These are phyloP conservation scores for Heliconius hermathena DNA, from an alignment of 1,140 invertebrate genomes.

Conservation along the genomic window DNA sequence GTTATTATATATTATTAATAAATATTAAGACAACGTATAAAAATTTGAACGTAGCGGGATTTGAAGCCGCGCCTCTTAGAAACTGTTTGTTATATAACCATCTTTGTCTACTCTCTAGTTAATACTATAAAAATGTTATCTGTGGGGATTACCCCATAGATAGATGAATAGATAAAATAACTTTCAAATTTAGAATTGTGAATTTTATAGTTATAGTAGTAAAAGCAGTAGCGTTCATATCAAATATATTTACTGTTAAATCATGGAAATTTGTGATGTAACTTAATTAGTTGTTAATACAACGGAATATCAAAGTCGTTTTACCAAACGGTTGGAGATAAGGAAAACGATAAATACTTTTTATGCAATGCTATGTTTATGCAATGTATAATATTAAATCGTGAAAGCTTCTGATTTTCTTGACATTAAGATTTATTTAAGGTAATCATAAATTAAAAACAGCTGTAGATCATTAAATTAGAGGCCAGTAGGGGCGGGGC, in stretches of 20 bases:
- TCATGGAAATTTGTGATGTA: slow-evolving; percentile 2
- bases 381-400: slow-evolving; percentile 11
- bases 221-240: not conserved
- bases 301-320: not conserved
- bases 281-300: slow-evolving; percentile 8
- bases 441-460: slow-evolving; percentile 9
- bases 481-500: too few species aligned
- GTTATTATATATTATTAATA: too few species aligned
- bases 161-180: not conserved
- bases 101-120: too few species aligned
- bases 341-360: slow-evolving; percentile 7
- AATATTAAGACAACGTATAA: too few species aligned
- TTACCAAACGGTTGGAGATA: not conserved
- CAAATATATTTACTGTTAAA: not conserved
- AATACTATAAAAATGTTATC: too few species aligned
- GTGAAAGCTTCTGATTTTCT: slow-evolving; percentile 3
- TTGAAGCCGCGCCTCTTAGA: too few species aligned
- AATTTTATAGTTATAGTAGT: not conserved
- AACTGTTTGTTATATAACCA: too few species aligned
- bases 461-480: slow-evolving; percentile 22
- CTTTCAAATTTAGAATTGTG: not conserved
- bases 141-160: not conserved
- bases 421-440: slow-evolving; percentile 27
- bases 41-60: too few species aligned
- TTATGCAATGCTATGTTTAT: slow-evolving; percentile 5